Base-by-base conservation (phyloP, 2,113 vertebrate species). In the Arvicanthis niloticus region DNA sequence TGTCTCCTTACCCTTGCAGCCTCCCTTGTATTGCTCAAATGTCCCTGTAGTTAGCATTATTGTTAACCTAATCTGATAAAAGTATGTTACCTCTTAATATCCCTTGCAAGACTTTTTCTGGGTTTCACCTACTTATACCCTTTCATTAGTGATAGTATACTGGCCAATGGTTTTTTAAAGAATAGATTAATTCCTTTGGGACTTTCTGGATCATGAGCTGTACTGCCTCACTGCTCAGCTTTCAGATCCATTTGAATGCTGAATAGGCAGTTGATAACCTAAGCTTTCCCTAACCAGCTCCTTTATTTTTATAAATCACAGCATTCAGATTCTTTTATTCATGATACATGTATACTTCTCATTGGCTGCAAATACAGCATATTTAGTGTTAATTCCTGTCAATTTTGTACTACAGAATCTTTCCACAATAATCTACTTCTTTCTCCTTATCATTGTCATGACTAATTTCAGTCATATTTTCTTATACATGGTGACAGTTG, bases 211-310 rank as follows among this genome's bases (percentile, higher is more conserved):
- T 5, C 26, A 42, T 88, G 37, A 88, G 40, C 8, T 70, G 29
- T 68, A 31, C n/a, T 4, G 51, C 58, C 0, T 92, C 51, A 95
- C 10, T 56, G 2, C 5, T 68, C 34, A 31, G 8, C 37, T 89
- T 88, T 86, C 92, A 95, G 62, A 89, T 84, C 17, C n/a, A 81
- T 42, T 26, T 53, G 51, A 80, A 96, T 77, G n/a, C 67, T 80
- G 45, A 87, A 31, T n/a, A 81, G 29, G 19, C 45, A 86, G 58
- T 31, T 75, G 51, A 60, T 86, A 91, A 76, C 58, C 48, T 60
- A 85, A 48, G 19, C 9, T 90, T 17, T 7, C 10, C n/a, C 10
- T 51, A 68, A 40, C 29, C 0, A 73, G 15, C 5, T 45, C 5
- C 26, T 87, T 15, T 15, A 5, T 60, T 12, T 91, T 40, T 70